These are phyloP conservation scores for Ormyrus pomaceus DNA, from an alignment of 2,888 invertebrate species.

Conservation along the genomic window DNA sequence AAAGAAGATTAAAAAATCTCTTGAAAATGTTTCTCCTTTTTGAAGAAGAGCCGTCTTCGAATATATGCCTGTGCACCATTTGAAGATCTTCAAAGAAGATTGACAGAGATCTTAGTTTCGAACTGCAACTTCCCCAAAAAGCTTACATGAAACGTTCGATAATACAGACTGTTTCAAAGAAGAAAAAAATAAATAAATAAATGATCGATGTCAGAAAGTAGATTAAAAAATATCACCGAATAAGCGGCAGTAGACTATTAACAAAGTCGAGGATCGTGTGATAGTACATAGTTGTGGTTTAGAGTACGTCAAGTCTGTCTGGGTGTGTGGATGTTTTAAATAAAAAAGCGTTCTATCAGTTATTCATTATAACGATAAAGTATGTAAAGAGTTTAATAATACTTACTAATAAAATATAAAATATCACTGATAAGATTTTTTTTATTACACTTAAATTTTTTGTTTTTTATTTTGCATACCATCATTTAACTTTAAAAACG, in stretches of 20 bases:
- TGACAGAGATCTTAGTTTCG: conserved; percentile 11
- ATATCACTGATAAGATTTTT: conserved; percentile 33
- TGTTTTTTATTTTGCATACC: background rate
- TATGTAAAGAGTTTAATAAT: conserved; percentile 72
- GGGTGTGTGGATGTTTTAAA: conserved; percentile 69
- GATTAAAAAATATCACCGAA: conserved; percentile 45
- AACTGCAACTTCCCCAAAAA: conserved; percentile 11
- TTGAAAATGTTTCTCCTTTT: conserved; percentile 12
- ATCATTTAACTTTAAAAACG: background rate
- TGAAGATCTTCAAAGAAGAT: conserved; percentile 48
- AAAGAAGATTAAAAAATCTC: background rate
- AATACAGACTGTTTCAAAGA: conserved; percentile 49
- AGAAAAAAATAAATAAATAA: conserved; percentile 32
- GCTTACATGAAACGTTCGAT: conserved; percentile 46
- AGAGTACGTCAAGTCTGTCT: conserved; percentile 67
- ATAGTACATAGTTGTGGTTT: conserved; percentile 65
- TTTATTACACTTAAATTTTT: conserved; percentile 18
- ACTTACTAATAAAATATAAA: conserved; percentile 56
- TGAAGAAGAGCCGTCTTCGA: conserved; percentile 14
- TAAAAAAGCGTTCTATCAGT: conserved; percentile 67
- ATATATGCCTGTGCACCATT: conserved; percentile 12
- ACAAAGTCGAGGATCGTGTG: conserved; percentile 66
- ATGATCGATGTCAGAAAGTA: conserved; percentile 52
- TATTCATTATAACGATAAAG: conserved; percentile 70
- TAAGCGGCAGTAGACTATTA: conserved; percentile 57